Conservation (phyloP, 2,797 vertebrate genomes). For the Apogon talboti region DNA sequence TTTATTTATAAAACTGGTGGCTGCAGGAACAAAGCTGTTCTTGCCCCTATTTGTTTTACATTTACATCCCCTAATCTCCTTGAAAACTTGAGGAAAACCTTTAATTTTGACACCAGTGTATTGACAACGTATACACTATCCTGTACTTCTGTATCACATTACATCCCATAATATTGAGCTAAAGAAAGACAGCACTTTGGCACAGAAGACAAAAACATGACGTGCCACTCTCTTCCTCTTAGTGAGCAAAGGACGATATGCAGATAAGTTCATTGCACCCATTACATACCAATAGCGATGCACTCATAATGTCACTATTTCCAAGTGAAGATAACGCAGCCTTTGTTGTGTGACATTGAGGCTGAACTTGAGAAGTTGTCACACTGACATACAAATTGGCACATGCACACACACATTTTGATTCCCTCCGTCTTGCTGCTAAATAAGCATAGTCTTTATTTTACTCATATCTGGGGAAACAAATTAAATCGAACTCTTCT, state of each 20-base stretch:
- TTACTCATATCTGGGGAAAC: constrained; percentile 46
- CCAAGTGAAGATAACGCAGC: constrained; percentile 62
- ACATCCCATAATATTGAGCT: neutral
- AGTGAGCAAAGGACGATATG: constrained; percentile 62
- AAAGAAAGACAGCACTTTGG: constrained; percentile 57
- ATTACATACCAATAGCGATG: constrained; percentile 66
- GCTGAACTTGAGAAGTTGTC: constrained; percentile 60
- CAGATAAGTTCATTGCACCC: constrained; percentile 78
- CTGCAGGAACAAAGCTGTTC: too few relatives aligned
- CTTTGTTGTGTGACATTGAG: constrained; percentile 72
- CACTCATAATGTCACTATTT: constrained; percentile 62
- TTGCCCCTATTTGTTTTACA: too few relatives aligned
- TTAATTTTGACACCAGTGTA: too few relatives aligned
- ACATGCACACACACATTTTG: constrained; percentile 17
- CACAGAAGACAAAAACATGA: constrained; percentile 42
- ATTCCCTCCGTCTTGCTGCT: constrained; percentile 20
- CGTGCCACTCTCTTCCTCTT: constrained; percentile 51
- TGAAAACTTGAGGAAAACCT: too few relatives aligned
- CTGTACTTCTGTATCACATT: too few relatives aligned
- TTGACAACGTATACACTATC: too few relatives aligned
- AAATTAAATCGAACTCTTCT: constrained; percentile 47
- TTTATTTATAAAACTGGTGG: too few relatives aligned
- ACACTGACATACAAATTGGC: constrained; percentile 30
- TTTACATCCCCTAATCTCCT: too few relatives aligned
- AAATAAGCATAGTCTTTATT: constrained; percentile 52